These are phyloP conservation scores for Magallana angulata DNA, from an alignment of 1,140 invertebrate species.

Conservation along the genomic window DNA sequence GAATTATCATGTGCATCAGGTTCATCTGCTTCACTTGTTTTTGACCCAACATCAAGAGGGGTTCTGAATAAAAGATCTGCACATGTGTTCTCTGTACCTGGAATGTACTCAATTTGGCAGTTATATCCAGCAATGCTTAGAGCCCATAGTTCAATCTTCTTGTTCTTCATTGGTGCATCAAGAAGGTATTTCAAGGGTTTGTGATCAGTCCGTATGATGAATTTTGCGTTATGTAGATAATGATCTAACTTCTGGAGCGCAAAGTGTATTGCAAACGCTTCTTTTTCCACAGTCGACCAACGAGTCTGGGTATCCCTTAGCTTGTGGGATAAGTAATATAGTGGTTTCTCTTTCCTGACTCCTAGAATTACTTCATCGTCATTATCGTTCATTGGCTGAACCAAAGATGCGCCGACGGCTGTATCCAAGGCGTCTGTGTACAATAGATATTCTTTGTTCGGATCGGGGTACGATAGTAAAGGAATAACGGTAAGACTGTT, in stretches of 20 bases:
- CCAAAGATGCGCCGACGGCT: constrained; percentile 50
- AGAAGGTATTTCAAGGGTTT: constrained; percentile 60
- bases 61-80: constrained; percentile 59
- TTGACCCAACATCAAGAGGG: neutral
- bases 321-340: constrained; percentile 43
- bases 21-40: constrained; percentile 4
- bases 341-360: constrained; percentile 51
- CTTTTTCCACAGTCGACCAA: constrained; percentile 64
- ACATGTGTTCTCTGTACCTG: constrained; percentile 51
- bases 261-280: constrained; percentile 65
- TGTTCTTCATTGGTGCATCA: constrained; percentile 59
- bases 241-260: constrained; percentile 65
- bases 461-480: constrained; percentile 57
- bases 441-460: constrained; percentile 50
- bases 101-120: constrained; percentile 56
- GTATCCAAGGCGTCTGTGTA: constrained; percentile 60
- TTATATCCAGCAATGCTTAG: constrained; percentile 57
- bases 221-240: constrained; percentile 45
- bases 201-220: constrained; percentile 64
- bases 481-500: constrained; percentile 55
- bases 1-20: constrained; percentile 52
- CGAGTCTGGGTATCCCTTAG: constrained; percentile 50
- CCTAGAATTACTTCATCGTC: neutral
- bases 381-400: constrained; percentile 34
- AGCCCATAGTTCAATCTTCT: constrained; percentile 61